These are phyloP conservation scores for Thryonomys swinderianus DNA, from an alignment of 2,113 vertebrate species.

Conservation along the genomic window DNA sequence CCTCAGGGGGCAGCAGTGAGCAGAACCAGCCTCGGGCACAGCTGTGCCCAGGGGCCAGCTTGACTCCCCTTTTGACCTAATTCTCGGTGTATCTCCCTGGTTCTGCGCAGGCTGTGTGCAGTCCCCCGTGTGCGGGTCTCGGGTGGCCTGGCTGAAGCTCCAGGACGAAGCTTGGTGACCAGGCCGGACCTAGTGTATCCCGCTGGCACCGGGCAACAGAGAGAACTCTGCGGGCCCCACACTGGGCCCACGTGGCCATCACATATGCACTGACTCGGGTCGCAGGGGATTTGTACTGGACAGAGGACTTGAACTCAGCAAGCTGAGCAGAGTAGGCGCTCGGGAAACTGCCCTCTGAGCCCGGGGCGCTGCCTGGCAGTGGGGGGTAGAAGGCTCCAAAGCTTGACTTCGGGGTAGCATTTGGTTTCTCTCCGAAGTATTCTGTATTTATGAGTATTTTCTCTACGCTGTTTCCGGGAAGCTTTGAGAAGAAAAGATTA, in stretches of 20 bases:
- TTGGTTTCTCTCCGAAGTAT: not conserved
- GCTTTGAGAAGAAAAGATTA: not conserved
- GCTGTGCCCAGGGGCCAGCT: not conserved
- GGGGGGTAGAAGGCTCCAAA: not conserved
- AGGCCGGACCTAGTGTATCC: not conserved
- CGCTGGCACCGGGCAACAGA: not conserved
- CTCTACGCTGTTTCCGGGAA: not conserved
- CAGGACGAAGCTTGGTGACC: not conserved
- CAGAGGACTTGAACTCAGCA: not conserved
- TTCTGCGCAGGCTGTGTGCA: not conserved
- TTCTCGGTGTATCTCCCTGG: not conserved
- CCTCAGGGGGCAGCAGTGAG: not conserved
- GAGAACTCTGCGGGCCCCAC: not conserved
- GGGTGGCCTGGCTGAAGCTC: not conserved
- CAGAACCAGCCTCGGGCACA: not conserved
- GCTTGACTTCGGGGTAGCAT: not conserved
- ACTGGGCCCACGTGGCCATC: not conserved
- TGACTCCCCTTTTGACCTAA: not conserved
- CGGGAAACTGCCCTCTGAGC: not conserved
- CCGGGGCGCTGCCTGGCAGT: too few relatives aligned
- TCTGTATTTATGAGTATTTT: not conserved
- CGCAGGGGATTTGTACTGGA: rapidly evolving
- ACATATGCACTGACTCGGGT: not conserved
- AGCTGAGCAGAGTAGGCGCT: not conserved
- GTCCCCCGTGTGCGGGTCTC: not conserved